These are phyloP conservation scores for Recurvirostra avosetta DNA, from an alignment of 2,113 vertebrate genomes.

Conservation along the genomic window DNA sequence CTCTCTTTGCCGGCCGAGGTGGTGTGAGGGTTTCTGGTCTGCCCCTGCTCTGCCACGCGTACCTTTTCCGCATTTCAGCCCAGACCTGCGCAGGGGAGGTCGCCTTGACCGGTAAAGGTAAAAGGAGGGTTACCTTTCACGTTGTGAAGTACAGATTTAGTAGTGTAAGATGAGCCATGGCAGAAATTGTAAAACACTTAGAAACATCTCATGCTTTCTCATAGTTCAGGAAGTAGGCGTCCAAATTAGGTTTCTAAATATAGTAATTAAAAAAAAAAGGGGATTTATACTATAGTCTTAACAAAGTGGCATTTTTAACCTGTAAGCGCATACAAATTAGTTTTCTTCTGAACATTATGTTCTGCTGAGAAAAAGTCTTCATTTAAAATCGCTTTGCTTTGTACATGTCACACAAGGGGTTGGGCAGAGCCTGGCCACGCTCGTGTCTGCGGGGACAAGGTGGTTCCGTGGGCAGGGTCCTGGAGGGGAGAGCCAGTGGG, in stretches of 20 bases:
- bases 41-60: background rate
- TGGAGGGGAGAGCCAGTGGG: rapidly evolving
- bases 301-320: background rate
- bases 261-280: background rate
- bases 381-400: background rate
- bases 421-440: rapidly evolving
- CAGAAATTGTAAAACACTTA: background rate
- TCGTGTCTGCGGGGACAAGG: rapidly evolving
- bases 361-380: background rate
- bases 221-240: background rate
- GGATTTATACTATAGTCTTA: background rate
- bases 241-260: background rate
- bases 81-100: rapidly evolving
- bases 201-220: background rate
- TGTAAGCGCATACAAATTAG: background rate
- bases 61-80: background rate
- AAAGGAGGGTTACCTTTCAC: too few relatives aligned
- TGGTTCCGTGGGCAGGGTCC: background rate
- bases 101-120: too few relatives aligned
- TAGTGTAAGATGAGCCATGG: background rate
- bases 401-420: rapidly evolving
- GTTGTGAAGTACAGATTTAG: background rate
- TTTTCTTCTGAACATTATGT: background rate
- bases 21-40: background rate
- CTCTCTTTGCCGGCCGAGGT: background rate